Percentiles rank a stretch among this genome's conserved stretches.
Evolutionary conservation across 2,113 vertebrate species (phyloP).

Genomic region (Smithornis capensis): DNA sequence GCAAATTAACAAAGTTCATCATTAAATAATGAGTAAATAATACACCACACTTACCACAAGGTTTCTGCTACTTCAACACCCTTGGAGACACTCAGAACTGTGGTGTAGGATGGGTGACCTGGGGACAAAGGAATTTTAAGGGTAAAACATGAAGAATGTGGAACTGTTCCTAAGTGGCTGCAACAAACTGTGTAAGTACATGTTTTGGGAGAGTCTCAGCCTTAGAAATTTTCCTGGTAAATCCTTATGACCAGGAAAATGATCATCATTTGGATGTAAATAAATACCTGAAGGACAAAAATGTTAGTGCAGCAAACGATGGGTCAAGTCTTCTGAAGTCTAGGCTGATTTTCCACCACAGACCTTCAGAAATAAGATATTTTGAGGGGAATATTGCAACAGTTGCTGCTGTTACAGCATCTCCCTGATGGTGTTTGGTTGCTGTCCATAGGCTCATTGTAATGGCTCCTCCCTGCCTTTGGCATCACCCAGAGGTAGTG

Average conservation of each 20-base stretch:
- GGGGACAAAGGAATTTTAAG: background rate
- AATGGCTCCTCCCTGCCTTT: background rate
- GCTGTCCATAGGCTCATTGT: accelerated
- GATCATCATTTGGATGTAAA: background rate
- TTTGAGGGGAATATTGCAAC: background rate
- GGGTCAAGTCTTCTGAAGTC: background rate
- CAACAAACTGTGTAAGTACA: background rate
- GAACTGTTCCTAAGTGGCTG: background rate
- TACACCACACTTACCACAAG: background rate
- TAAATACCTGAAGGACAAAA: background rate
- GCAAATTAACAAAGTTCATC: background rate
- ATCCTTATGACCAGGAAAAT: background rate
- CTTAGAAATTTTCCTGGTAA: background rate
- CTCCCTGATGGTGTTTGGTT: accelerated
- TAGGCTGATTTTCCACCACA: background rate
- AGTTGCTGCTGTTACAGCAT: accelerated
- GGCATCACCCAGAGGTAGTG: accelerated
- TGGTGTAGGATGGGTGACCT: accelerated
- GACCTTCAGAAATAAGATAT: background rate
- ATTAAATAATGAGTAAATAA: background rate
- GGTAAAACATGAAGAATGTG: background rate
- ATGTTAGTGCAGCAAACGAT: background rate
- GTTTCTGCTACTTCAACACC: background rate
- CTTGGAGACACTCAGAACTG: too few species aligned
- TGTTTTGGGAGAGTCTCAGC: background rate